phyloP scores from a whole-genome alignment of 2,113 vertebrate genomes.

The Phainopepla nitens region DNA sequence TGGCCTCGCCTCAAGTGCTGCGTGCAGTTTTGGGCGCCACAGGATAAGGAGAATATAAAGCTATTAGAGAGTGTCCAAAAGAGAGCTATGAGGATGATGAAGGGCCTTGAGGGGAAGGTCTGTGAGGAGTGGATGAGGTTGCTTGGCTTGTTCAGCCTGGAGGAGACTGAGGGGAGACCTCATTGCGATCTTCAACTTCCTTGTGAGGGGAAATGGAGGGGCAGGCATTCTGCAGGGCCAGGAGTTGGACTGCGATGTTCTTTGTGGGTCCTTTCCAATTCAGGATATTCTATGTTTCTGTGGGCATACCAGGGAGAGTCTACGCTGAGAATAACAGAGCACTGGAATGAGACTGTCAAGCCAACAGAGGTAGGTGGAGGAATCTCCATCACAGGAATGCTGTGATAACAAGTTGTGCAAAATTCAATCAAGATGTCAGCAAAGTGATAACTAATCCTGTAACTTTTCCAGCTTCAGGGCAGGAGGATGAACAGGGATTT shows the following conservation, averaged over 20 bases:
- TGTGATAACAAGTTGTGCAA: background rate
- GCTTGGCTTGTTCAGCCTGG: background rate
- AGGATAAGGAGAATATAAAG: background rate
- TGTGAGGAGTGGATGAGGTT: background rate
- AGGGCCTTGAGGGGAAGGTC: background rate
- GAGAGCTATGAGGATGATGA: background rate
- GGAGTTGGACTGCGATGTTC: fast-evolving
- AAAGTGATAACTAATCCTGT: background rate
- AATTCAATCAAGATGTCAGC: background rate
- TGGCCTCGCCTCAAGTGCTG: fast-evolving
- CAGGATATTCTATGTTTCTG: background rate
- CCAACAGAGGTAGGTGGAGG: too few species aligned
- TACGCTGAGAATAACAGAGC: background rate
- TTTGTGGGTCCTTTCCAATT: background rate
- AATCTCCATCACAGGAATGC: fast-evolving
- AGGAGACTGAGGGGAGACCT: background rate
- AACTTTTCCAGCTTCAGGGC: background rate
- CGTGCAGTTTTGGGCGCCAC: background rate
- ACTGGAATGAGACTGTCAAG: background rate
- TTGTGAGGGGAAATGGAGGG: background rate
- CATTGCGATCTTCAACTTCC: background rate
- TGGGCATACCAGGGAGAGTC: background rate
- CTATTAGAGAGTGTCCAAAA: background rate
- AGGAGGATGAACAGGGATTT: background rate
- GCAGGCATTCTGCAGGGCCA: background rate